Percentiles rank a stretch among this genome's conserved stretches.
Evolutionary conservation across 2,797 vertebrate species (phyloP).

Genomic region (Eidolon dupreanum): DNA sequence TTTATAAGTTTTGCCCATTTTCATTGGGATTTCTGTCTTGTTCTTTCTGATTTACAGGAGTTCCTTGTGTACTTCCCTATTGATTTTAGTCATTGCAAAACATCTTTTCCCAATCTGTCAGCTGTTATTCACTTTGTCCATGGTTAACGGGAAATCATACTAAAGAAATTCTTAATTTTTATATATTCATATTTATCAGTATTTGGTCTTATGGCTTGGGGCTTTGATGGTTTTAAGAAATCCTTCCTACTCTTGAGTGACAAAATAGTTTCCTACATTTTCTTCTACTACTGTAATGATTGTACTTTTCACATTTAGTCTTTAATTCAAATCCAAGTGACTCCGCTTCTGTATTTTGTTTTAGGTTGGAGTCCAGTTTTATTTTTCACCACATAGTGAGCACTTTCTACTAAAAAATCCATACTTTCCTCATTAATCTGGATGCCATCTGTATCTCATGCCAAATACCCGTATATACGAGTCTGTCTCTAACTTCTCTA

Average conservation of each 20-base stretch:
- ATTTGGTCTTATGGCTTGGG: background rate
- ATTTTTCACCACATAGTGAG: background rate
- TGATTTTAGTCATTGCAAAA: background rate
- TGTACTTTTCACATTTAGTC: background rate
- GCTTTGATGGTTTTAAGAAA: background rate
- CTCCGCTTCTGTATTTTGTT: background rate
- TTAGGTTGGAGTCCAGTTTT: background rate
- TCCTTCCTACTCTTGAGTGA: background rate
- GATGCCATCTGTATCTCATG: background rate
- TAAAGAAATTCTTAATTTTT: conserved; percentile 11
- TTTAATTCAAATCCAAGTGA: background rate
- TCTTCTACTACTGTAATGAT: background rate
- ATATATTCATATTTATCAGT: background rate
- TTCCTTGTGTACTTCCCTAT: conserved; percentile 3
- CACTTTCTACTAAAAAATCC: background rate
- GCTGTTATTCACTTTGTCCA: background rate
- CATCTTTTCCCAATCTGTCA: background rate
- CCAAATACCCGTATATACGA: background rate
- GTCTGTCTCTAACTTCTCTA: background rate
- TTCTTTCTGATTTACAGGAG: background rate
- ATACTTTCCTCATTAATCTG: background rate
- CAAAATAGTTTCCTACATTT: background rate
- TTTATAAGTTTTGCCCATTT: background rate
- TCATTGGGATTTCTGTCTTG: background rate
- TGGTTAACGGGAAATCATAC: background rate